A percentile compares a stretch with the other conserved stretches of the same genome.
Evolutionary conservation across 2,797 vertebrate species (phyloP).

Genomic region (Gymnoscopelus braueri): DNA sequence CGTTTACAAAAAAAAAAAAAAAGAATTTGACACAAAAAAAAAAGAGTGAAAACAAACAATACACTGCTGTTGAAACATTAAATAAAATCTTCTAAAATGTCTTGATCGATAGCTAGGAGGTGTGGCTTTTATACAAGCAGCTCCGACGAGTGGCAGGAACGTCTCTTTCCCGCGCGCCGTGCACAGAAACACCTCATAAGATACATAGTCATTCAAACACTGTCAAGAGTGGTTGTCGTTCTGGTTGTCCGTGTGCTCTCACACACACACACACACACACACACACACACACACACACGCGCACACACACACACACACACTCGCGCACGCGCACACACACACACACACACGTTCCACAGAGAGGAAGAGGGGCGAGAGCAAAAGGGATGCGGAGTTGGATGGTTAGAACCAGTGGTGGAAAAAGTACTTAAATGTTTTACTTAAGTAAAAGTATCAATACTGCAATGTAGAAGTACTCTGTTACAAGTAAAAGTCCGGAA

Average conservation of each 20-base stretch:
- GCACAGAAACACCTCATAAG: conserved; percentile 17
- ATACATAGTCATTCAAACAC: conserved; percentile 14
- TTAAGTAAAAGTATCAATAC: no score
- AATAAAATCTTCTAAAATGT: conserved; percentile 52
- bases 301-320: not conserved
- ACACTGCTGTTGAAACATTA: conserved; percentile 59
- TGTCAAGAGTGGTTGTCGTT: not conserved
- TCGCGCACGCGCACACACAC: conserved; percentile 36
- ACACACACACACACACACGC: conserved; percentile 36
- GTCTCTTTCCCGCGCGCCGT: not conserved
- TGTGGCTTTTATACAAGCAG: conserved; percentile 25
- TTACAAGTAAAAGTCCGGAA: no score
- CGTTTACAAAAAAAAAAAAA: conserved; percentile 23
- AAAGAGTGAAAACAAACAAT: conserved; percentile 38
- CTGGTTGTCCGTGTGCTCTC: conserved; percentile 66
- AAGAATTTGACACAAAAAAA: conserved; percentile 35
- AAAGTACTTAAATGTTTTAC: no score
- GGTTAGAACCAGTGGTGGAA: not conserved
- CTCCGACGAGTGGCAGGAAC: conserved; percentile 44
- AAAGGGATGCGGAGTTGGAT: conserved; percentile 9
- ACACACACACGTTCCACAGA: not conserved
- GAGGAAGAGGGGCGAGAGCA: conserved; percentile 3
- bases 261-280: conserved; percentile 56
- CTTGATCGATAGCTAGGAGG: conserved; percentile 57
- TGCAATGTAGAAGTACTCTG: no score